Conservation (phyloP, 2,888 invertebrate species). For the Xanthorhoe designata region DNA sequence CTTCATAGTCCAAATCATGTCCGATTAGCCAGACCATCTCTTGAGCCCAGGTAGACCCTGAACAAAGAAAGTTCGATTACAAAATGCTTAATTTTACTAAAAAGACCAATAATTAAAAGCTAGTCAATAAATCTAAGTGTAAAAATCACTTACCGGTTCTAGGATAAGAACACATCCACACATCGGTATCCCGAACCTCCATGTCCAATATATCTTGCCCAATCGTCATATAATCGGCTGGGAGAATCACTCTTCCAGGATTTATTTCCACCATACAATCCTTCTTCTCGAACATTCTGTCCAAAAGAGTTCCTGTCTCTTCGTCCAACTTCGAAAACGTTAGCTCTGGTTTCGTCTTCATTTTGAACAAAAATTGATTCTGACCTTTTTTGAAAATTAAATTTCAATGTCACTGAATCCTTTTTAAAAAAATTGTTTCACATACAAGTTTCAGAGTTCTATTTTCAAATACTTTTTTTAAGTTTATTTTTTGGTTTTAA, state of each 20-base stretch:
- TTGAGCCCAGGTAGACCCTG: constrained; percentile 96
- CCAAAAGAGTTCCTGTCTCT: constrained; percentile 85
- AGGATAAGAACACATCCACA: constrained; percentile 95
- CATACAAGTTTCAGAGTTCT: constrained; percentile 27
- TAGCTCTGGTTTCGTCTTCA: constrained; percentile 72
- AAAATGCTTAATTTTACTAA: not conserved
- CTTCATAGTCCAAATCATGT: constrained; percentile 91
- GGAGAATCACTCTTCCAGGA: constrained; percentile 89
- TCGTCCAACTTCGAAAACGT: constrained; percentile 86
- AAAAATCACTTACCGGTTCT: constrained; percentile 89
- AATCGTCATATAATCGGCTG: constrained; percentile 88
- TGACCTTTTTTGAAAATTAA: constrained; percentile 23
- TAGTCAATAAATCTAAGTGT: not conserved
- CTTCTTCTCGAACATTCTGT: constrained; percentile 88
- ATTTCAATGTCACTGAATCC: constrained; percentile 1
- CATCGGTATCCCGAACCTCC: constrained; percentile 90
- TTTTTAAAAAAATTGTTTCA: constrained; percentile 1
- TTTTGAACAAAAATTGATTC: constrained; percentile 45
- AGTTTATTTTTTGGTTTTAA: constrained; percentile 21
- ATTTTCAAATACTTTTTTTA: constrained; percentile 6
- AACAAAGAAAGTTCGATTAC: constrained; percentile 26
- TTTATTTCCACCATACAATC: constrained; percentile 90
- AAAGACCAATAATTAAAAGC: not conserved
- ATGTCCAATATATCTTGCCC: constrained; percentile 90
- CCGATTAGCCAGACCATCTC: constrained; percentile 97